Evolutionary conservation across 1,140 invertebrate species (phyloP), one percentile per base, ranked within the genome.

Genomic region (Drosophila obscura): DNA sequence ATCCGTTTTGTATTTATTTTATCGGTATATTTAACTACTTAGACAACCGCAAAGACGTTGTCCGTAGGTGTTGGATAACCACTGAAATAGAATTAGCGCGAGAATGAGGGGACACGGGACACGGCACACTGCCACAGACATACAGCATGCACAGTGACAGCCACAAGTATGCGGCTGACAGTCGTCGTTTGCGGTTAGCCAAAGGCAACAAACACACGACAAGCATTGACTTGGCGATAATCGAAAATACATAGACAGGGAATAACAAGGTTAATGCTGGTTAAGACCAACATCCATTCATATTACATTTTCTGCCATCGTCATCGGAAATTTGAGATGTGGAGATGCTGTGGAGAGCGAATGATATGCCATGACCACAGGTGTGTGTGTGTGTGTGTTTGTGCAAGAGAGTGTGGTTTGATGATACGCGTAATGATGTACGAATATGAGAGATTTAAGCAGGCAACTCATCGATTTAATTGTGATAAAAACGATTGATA

Each of bases 141-240:
- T 15, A 39, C 2, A 44, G 6, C 16, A 51, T 48, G 45, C 44
- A 16, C 35, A 53, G 56, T 48, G 52, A 59, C 58, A 66, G 57
- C 82, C 78, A 81, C 82, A 85, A 74, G 61, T 58, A 81, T 87
- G 73, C 65, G 66, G 63, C 56, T 65, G 59, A 65, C 61, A 74
- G 45, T 56, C 53, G 48, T 43, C 26, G 39, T 6, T 59, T 74
- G 79, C 55, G 81, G 81, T 85, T 71, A 35, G 67, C 49, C 66
- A 53, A 1, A 39, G 13, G 35, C 35, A 45, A 69, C 55, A 24
- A 52, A 67, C 49, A 55, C 44, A 8, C 56, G 62, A 80, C 35
- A 39, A 4, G 31, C 31, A 9, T 77, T 83, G 73, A 74, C 80
- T 76, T 73, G 51, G 22, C 79, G 61, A 72, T 71, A 82, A 74